Conservation (phyloP, 64 coral and sea anemone species). For the Montipora sp. region DNA sequence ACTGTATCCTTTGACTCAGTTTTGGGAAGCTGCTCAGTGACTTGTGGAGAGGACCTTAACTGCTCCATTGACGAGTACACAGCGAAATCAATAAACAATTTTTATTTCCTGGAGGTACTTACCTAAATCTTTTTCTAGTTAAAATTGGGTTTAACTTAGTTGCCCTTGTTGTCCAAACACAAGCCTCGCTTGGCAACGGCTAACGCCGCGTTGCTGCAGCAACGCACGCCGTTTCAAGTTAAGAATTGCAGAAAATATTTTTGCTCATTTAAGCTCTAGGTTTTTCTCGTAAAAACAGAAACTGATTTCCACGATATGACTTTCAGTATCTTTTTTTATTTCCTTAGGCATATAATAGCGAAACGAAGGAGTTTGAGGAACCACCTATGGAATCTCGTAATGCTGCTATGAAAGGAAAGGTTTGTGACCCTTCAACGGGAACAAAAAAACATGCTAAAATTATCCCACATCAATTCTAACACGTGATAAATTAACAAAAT, state of each 20-base stretch:
- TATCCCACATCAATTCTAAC: too few species aligned
- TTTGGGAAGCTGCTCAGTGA: conserved; percentile 72
- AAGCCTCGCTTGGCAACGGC: too few species aligned
- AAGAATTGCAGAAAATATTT: too few species aligned
- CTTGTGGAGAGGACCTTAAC: conserved; percentile 82
- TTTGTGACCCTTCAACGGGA: background rate
- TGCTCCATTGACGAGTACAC: conserved; percentile 76
- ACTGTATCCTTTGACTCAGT: conserved; percentile 64
- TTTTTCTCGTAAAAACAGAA: too few species aligned
- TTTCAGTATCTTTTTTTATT: background rate
- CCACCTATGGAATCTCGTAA: conserved; percentile 67
- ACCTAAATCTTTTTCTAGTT: background rate
- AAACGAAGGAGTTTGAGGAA: conserved; percentile 86
- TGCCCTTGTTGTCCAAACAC: too few species aligned
- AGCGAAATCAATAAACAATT: conserved; percentile 69
- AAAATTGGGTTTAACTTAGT: background rate
- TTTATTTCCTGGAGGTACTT: conserved; percentile 96
- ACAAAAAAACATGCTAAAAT: background rate
- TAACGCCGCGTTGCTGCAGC: too few species aligned
- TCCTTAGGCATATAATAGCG: conserved; percentile 80
- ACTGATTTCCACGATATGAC: background rate
- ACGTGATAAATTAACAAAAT: too few species aligned
- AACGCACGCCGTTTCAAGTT: too few species aligned
- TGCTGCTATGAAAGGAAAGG: conserved; percentile 75
- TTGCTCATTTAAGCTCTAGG: too few species aligned